Evolutionary conservation across 1,140 invertebrate species (phyloP).

Genomic region (Zaprionus africanus): DNA sequence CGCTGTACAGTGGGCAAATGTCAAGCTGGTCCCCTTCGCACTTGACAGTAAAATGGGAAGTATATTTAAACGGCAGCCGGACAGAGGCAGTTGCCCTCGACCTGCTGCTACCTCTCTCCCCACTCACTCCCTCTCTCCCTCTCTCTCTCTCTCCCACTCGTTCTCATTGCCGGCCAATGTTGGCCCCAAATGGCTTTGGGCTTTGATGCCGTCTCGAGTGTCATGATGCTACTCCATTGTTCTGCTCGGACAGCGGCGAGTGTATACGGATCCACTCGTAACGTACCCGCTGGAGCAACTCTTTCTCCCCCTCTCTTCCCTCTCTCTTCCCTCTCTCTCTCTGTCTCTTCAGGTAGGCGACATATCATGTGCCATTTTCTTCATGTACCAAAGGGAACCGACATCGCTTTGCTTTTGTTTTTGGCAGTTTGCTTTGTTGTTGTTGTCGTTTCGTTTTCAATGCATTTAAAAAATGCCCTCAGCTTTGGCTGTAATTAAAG

Average conservation of each 20-base stretch:
- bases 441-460: constrained; percentile 18
- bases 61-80: constrained; percentile 71
- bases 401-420: constrained; percentile 44
- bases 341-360: constrained; percentile 64
- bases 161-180: constrained; percentile 13
- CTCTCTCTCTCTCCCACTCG: neutral
- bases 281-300: neutral
- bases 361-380: constrained; percentile 76
- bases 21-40: constrained; percentile 67
- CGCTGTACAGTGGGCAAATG: constrained; percentile 46
- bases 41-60: constrained; percentile 79
- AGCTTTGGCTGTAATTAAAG: constrained; percentile 70
- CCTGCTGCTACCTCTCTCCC: neutral
- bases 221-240: constrained; percentile 64
- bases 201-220: constrained; percentile 67
- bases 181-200: constrained; percentile 47
- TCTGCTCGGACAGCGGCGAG: constrained; percentile 17
- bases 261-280: neutral
- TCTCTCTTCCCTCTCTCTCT: too few species aligned
- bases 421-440: constrained; percentile 25
- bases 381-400: constrained; percentile 64
- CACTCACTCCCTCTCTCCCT: neutral
- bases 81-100: constrained; percentile 11
- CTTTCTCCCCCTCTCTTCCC: neutral
- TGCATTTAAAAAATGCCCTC: constrained; percentile 74